Evolutionary conservation across 1,140 invertebrate genomes (phyloP).

Genomic region (Cryptotermes secundus): DNA sequence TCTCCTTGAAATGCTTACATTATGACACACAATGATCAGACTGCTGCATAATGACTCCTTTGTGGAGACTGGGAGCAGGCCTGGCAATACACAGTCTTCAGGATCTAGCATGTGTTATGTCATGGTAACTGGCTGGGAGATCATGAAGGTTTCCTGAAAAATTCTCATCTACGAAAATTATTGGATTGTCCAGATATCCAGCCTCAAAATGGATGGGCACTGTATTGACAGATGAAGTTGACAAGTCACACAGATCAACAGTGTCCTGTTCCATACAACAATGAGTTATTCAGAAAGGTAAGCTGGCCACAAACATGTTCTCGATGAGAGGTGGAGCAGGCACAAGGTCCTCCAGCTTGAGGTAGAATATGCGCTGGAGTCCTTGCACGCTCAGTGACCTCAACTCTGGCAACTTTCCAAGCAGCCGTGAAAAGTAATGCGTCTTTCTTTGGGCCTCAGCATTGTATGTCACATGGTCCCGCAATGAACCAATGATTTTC

Average conservation of each 20-base stretch:
- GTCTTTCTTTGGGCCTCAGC: constrained; percentile 82
- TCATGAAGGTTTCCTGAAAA: neutral
- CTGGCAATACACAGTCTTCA: too few species aligned
- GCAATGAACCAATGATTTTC: constrained; percentile 90
- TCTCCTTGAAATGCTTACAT: neutral
- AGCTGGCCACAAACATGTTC: constrained; percentile 90
- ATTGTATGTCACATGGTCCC: constrained; percentile 94
- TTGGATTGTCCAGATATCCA: neutral
- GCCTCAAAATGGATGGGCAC: neutral
- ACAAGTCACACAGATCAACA: neutral
- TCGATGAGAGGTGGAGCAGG: constrained; percentile 90
- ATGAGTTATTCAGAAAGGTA: constrained; percentile 75
- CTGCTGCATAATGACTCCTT: neutral
- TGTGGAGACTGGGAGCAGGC: neutral
- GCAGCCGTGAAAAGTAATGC: constrained; percentile 88
- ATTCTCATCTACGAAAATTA: neutral
- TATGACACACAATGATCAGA: neutral
- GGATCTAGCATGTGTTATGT: neutral
- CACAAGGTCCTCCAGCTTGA: constrained; percentile 89
- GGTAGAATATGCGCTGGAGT: constrained; percentile 89
- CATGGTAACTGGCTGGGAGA: constrained; percentile 8
- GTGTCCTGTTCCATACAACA: too few species aligned
- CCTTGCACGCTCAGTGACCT: constrained; percentile 89
- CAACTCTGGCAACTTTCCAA: constrained; percentile 88
- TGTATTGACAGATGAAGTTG: constrained; percentile 7